These are phyloP conservation scores for Chiloscyllium plagiosum DNA, from an alignment of 2,113 vertebrate genomes.

Conservation along the genomic window DNA sequence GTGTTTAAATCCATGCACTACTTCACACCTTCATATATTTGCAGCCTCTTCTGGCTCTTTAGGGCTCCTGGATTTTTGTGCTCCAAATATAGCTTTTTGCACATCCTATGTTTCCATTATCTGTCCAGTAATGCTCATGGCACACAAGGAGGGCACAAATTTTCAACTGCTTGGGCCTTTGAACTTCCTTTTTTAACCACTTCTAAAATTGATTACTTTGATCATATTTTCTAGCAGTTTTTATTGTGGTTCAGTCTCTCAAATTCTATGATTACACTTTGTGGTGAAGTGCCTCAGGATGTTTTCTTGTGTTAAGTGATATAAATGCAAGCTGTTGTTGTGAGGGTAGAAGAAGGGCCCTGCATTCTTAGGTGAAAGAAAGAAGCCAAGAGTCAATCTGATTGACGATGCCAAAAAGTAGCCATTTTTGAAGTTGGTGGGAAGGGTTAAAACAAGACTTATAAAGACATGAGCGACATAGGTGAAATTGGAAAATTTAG, in stretches of 20 bases:
- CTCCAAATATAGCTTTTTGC: not conserved
- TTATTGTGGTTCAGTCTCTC: not conserved
- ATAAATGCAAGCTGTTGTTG: not conserved
- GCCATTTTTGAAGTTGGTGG: not conserved
- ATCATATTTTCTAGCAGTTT: not conserved
- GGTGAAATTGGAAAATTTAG: not conserved
- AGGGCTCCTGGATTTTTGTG: not conserved
- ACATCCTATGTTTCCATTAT: not conserved
- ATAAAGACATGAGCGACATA: not conserved
- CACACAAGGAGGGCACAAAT: no score
- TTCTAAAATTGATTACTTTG: not conserved
- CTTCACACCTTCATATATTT: slow-evolving; percentile 20
- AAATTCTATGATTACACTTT: not conserved
- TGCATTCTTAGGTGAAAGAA: not conserved
- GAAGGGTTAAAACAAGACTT: not conserved
- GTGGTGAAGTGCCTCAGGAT: not conserved
- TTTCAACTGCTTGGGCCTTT: not conserved
- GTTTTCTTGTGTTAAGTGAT: not conserved
- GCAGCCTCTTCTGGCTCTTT: not conserved
- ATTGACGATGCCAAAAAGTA: not conserved
- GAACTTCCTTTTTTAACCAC: not conserved
- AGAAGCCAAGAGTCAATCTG: not conserved
- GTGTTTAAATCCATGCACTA: not conserved
- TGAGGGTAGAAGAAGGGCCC: not conserved
- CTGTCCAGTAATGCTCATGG: not conserved